phyloP scores from a whole-genome alignment of 2,888 invertebrate species.

The Spicauda simplicius region DNA sequence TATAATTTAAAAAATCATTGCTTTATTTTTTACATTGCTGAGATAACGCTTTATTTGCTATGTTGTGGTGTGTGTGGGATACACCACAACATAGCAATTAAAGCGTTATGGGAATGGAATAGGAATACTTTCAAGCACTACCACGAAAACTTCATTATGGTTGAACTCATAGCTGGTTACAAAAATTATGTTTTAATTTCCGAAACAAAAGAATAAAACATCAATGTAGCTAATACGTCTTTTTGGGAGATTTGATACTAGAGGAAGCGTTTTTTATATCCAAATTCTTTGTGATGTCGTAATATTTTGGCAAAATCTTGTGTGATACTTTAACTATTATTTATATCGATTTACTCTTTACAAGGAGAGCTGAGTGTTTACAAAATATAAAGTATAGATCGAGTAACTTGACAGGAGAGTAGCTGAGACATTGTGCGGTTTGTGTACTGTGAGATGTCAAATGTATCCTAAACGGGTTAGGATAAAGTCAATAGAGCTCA shows the following conservation, averaged over 20 bases:
- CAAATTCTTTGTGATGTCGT: slow-evolving; percentile 85
- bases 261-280: slow-evolving; percentile 82
- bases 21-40: too few relatives aligned
- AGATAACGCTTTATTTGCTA: too few relatives aligned
- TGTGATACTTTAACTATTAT: slow-evolving; percentile 70
- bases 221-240: slow-evolving; percentile 80
- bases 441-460: slow-evolving; percentile 81
- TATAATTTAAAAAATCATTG: too few relatives aligned
- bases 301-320: slow-evolving; percentile 81
- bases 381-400: slow-evolving; percentile 60
- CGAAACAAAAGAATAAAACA: slow-evolving; percentile 80
- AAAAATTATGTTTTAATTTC: slow-evolving; percentile 71
- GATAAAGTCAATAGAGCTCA: slow-evolving; percentile 82
- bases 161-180: slow-evolving; percentile 16
- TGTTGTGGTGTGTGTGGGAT: too few relatives aligned
- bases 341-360: slow-evolving; percentile 67
- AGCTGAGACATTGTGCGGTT: slow-evolving; percentile 72
- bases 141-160: background rate
- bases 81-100: too few relatives aligned
- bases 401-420: slow-evolving; percentile 74
- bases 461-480: slow-evolving; percentile 84
- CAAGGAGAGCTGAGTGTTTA: slow-evolving; percentile 74
- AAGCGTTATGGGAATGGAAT: too few relatives aligned
- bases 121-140: too few relatives aligned
- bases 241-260: slow-evolving; percentile 79